Percentiles rank a stretch among this genome's conserved stretches.
These are phyloP conservation scores for Campoletis raptor DNA, from an alignment of 2,888 invertebrate genomes.

Conservation along the genomic window DNA sequence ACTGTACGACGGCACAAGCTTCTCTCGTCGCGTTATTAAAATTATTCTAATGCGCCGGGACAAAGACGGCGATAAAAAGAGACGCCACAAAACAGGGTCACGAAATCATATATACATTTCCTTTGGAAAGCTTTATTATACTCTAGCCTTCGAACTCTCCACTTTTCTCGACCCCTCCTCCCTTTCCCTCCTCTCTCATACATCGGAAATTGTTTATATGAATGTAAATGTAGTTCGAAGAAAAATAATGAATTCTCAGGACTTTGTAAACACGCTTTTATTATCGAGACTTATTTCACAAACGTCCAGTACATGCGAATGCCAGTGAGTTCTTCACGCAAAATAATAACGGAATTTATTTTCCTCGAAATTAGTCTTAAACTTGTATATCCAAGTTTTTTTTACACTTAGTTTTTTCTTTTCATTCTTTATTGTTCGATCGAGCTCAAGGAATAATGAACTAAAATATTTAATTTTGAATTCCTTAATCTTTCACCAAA, in stretches of 20 bases:
- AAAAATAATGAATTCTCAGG: conserved; percentile 7
- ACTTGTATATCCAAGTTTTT: not conserved
- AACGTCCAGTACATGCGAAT: not conserved
- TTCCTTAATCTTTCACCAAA: not conserved
- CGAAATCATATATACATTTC: conserved; percentile 33
- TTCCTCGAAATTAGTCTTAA: not conserved
- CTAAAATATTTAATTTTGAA: not conserved
- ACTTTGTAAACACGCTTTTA: not conserved
- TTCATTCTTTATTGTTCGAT: not conserved
- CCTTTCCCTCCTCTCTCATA: not conserved
- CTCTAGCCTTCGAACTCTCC: not conserved
- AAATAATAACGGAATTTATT: not conserved
- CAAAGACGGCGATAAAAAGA: conserved; percentile 25
- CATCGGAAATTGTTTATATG: conserved; percentile 14
- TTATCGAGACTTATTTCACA: not conserved
- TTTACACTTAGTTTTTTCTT: not conserved
- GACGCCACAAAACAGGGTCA: conserved; percentile 33
- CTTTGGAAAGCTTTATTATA: conserved; percentile 41
- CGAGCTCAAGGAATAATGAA: not conserved
- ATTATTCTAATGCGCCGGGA: conserved; percentile 78
- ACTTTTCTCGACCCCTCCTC: not conserved
- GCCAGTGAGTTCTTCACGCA: not conserved
- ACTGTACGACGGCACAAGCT: conserved; percentile 46
- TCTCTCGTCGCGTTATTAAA: conserved; percentile 78
- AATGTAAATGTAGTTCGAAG: conserved; percentile 47